Evolutionary conservation across 2,113 vertebrate genomes (phyloP).

Genomic region (Hyperopisus bebe): DNA sequence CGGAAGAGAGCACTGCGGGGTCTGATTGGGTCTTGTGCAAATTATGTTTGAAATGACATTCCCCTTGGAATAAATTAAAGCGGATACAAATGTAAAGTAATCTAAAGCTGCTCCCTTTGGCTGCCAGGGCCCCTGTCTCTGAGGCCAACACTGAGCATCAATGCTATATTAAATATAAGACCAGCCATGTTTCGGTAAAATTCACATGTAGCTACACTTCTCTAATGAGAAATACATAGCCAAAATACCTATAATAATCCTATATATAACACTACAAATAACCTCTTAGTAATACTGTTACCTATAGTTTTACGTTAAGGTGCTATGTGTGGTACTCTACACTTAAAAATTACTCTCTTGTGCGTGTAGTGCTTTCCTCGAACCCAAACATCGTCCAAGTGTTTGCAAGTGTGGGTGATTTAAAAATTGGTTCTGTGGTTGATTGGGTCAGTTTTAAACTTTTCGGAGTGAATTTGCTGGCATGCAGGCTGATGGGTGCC

Average conservation of each 20-base stretch:
- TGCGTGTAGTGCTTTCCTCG: not conserved
- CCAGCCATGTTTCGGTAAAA: not conserved
- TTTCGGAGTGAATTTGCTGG: not conserved
- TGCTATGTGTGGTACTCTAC: too few species aligned
- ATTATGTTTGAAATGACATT: constrained; percentile 4
- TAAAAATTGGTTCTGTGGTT: not conserved
- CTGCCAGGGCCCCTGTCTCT: not conserved
- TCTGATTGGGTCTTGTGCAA: not conserved
- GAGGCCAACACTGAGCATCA: not conserved
- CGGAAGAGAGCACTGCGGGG: not conserved
- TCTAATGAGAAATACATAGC: not conserved
- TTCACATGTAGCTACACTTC: not conserved
- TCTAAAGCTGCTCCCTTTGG: not conserved
- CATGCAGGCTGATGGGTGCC: not conserved
- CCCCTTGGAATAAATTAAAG: not conserved
- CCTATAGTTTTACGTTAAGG: not conserved
- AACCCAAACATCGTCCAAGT: not conserved
- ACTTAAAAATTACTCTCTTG: not conserved
- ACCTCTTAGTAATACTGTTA: not conserved
- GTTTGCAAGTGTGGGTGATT: not conserved
- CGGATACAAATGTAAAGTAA: not conserved
- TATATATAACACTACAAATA: not conserved
- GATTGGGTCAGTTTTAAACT: not conserved
- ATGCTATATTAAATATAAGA: not conserved
- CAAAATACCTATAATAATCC: not conserved